Base-by-base conservation (phyloP, 2,797 vertebrate genomes). In the Hafferia zeledoni region DNA sequence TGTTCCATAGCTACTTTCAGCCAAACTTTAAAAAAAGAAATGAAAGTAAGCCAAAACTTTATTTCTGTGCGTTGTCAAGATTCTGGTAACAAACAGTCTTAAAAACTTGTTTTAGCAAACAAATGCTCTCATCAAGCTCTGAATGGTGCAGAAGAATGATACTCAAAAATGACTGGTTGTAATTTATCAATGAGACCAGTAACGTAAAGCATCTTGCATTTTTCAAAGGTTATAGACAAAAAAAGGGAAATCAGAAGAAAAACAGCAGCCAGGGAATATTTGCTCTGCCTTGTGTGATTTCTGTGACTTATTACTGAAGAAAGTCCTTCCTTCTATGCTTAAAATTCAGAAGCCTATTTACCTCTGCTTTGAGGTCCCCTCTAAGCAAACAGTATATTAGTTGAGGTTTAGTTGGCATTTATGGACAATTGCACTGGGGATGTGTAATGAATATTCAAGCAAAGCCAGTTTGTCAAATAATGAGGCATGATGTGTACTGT, bases 331-430 rank as follows among this genome's bases (percentile, higher is more conserved):
- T 53, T 87, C 81, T 61, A 37, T 65, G 52, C 39, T 79, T 94
- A 70, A 79, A 87, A 87, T 87, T 89, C 89, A 87, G 56, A 80
- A 79, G 33, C 10, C 31, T 55, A 41, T 87, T 93, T 89, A 24
- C 28, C 41, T 92, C 56, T 3, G 2, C 13, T 90, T 76, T 79
- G 83, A 89, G 67, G 59, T 81, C 81, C 31, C 31, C 31, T 72
- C 23, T 87, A 84, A 90, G 63, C 67, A 93, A 92, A 90, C 33
- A 89, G 17, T 35, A 25, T 64, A 63, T 76, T 91, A 67, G 47
- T 28, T 84, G 79, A 92, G 55, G 79, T 93, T 95, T 77, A 74
- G 49, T 56, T 95, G 85, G 37, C 83, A 87, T 91, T 92, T 92
- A 79, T 43, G 30, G 56, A 59, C 46, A 87, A 47, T 64, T 67